Conservation (phyloP, 2,888 invertebrate genomes). For the Allolobophora icterica region DNA sequence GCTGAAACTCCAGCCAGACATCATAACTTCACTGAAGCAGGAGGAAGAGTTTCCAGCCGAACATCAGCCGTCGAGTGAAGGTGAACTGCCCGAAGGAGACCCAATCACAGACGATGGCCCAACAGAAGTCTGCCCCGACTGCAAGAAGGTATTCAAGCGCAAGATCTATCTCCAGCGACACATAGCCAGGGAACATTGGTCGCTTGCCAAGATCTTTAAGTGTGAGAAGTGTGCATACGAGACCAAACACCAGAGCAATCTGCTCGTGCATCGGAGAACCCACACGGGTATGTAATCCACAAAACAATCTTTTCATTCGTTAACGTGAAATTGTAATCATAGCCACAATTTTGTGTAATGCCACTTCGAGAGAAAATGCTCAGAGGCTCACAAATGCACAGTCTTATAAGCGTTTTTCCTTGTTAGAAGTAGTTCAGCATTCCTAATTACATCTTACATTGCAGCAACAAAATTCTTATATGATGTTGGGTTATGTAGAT, state of each 20-base stretch:
- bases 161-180: slow-evolving; percentile 64
- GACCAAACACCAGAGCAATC: slow-evolving; percentile 65
- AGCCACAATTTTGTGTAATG: background rate
- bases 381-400: background rate
- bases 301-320: background rate
- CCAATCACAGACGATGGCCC: slow-evolving; percentile 19
- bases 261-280: slow-evolving; percentile 64
- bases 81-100: slow-evolving; percentile 14
- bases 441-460: background rate
- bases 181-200: slow-evolving; percentile 64
- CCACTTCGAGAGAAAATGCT: background rate
- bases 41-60: background rate
- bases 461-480: background rate
- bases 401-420: background rate
- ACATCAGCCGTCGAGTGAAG: background rate
- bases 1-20: background rate
- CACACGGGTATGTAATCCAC: slow-evolving; percentile 60
- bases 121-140: slow-evolving; percentile 48
- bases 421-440: background rate
- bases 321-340: background rate
- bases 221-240: slow-evolving; percentile 65
- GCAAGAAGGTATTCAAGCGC: slow-evolving; percentile 56
- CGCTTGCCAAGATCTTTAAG: slow-evolving; percentile 64
- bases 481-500: background rate
- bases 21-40: background rate